phyloP scores from a whole-genome alignment of 2,113 vertebrate species.

The Clarias gariepinus region DNA sequence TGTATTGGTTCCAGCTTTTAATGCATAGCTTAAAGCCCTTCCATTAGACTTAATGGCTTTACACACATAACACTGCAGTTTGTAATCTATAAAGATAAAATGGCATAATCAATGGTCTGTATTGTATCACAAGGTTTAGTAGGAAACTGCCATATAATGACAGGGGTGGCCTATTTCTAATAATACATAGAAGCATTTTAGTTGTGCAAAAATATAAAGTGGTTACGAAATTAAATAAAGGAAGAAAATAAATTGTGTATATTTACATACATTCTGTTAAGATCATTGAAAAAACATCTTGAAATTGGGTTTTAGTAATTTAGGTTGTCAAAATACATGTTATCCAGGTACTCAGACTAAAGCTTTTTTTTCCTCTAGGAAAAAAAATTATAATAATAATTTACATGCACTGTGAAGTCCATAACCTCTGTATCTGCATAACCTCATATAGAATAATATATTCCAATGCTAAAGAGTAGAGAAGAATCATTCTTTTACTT shows the following conservation, averaged over 20 bases:
- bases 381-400: not conserved
- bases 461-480: not conserved
- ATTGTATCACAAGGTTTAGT: slow-evolving; percentile 24
- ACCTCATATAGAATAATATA: not conserved
- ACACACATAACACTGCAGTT: slow-evolving; percentile 41
- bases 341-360: not conserved
- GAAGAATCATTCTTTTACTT: not conserved
- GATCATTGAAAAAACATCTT: not conserved
- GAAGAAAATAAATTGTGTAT: not conserved
- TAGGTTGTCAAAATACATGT: not conserved
- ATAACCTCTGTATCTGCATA: not conserved
- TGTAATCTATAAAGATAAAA: slow-evolving; percentile 48
- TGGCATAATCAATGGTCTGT: slow-evolving; percentile 11
- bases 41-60: slow-evolving; percentile 48
- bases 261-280: not conserved
- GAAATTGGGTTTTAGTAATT: not conserved
- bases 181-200: not conserved
- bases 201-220: not conserved
- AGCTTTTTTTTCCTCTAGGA: not conserved
- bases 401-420: not conserved
- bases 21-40: slow-evolving; percentile 48
- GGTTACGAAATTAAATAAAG: not conserved
- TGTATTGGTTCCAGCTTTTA: slow-evolving; percentile 22
- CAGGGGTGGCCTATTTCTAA: not conserved
- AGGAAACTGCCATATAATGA: slow-evolving; percentile 17